phyloP scores from a whole-genome alignment of 1,140 invertebrate genomes.

The Lepidurus couesii region DNA sequence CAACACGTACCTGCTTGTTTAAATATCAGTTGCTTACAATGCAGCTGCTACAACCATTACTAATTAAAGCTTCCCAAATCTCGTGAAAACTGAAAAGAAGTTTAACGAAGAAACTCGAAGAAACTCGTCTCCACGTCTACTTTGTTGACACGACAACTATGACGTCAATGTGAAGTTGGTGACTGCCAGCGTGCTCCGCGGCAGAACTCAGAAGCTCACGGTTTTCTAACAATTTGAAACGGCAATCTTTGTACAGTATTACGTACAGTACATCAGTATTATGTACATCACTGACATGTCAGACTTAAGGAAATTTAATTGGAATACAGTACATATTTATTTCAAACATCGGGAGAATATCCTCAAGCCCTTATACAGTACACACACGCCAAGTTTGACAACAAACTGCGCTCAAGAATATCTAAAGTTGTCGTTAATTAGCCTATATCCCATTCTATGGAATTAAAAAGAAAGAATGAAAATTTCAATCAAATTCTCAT shows the following conservation, averaged over 20 bases:
- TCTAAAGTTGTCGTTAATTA: conserved; percentile 22
- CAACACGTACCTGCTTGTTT: no score
- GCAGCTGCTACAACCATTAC: neutral
- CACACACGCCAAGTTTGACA: neutral
- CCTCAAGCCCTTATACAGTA: conserved; percentile 9
- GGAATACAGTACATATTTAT: conserved; percentile 18
- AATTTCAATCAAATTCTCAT: neutral
- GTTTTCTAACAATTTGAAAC: no score
- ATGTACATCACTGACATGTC: no score
- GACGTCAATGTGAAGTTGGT: neutral
- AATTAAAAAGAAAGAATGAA: neutral
- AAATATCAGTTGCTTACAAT: no score
- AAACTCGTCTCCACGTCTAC: neutral
- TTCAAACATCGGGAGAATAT: conserved; percentile 19
- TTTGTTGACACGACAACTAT: conserved; percentile 1
- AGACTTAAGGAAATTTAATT: neutral
- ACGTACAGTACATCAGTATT: no score
- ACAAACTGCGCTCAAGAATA: neutral
- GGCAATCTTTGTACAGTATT: no score
- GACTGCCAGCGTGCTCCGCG: neutral
- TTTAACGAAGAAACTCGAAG: neutral
- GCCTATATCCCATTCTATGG: neutral
- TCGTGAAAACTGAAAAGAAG: neutral
- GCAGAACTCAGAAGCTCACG: no score
- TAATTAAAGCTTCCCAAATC: neutral